Conservation (phyloP, 1,140 invertebrate species). For the Brachionus plicatilis region DNA sequence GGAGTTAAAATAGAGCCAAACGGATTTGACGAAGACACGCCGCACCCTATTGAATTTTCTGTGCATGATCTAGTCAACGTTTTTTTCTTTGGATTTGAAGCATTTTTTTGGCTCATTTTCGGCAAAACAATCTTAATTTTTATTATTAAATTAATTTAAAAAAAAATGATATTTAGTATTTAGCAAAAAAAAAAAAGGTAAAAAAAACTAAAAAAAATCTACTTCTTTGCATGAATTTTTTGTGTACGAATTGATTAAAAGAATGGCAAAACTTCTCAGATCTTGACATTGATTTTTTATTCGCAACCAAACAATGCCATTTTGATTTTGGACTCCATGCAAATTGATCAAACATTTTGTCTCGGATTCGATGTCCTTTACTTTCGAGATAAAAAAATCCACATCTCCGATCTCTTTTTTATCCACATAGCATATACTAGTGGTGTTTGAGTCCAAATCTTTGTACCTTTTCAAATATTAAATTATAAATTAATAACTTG, state of each 20-base stretch:
- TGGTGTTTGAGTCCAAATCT: background rate
- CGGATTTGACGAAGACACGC: background rate
- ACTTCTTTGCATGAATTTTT: constrained; percentile 12
- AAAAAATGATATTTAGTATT: no score
- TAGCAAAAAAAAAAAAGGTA: background rate
- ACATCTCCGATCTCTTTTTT: background rate
- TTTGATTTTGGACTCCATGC: background rate
- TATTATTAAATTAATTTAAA: no score
- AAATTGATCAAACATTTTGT: constrained; percentile 1
- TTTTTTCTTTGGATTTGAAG: background rate
- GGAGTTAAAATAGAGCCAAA: background rate
- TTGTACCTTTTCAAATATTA: background rate
- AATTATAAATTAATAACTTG: no score
- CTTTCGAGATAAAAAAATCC: background rate
- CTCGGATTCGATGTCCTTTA: background rate
- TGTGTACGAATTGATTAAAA: constrained; percentile 17
- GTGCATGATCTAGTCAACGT: background rate
- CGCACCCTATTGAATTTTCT: background rate
- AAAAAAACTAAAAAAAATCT: background rate
- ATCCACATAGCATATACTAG: background rate
- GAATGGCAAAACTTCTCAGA: background rate
- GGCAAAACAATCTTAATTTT: background rate
- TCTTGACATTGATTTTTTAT: background rate
- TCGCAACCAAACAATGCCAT: constrained; percentile 9
- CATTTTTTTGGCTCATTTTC: background rate